Conservation (phyloP, 1,140 invertebrate genomes). For the Aphelenchoides besseyi region DNA sequence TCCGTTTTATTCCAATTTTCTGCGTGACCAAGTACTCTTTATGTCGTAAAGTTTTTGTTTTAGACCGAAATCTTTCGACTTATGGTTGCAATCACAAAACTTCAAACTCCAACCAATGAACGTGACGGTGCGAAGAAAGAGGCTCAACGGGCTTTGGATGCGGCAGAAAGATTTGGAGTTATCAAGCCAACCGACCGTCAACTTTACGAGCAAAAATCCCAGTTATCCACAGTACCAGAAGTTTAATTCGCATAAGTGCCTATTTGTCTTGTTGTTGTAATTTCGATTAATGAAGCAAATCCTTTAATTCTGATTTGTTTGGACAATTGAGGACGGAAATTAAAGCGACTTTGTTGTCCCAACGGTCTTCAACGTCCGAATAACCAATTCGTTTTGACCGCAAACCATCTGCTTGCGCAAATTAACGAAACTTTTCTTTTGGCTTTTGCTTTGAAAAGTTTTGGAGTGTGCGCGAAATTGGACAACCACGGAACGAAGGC, state of each 20-base stretch:
- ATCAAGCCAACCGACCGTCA: slow-evolving; percentile 60
- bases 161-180: slow-evolving; percentile 51
- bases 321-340: too few species aligned
- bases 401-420: too few species aligned
- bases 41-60: slow-evolving; percentile 19
- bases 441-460: neutral
- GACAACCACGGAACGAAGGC: too few species aligned
- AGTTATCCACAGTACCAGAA: slow-evolving; percentile 29
- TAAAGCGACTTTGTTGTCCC: too few species aligned
- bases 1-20: neutral
- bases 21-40: neutral
- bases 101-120: slow-evolving; percentile 42
- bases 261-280: too few species aligned
- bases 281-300: too few species aligned
- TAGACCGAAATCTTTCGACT: slow-evolving; percentile 59
- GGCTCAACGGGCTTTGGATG: slow-evolving; percentile 52
- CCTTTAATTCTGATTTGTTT: too few species aligned
- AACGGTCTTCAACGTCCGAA: too few species aligned
- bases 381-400: too few species aligned
- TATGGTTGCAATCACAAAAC: slow-evolving; percentile 58
- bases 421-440: neutral
- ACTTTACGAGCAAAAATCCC: slow-evolving; percentile 36
- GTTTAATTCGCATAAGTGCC: slow-evolving; percentile 1
- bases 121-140: slow-evolving; percentile 46
- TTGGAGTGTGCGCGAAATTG: neutral